A percentile compares a stretch with the other conserved stretches of the same genome.
phyloP scores from a whole-genome alignment of 2,888 invertebrate genomes.

The Camptogramma bilineatum region DNA sequence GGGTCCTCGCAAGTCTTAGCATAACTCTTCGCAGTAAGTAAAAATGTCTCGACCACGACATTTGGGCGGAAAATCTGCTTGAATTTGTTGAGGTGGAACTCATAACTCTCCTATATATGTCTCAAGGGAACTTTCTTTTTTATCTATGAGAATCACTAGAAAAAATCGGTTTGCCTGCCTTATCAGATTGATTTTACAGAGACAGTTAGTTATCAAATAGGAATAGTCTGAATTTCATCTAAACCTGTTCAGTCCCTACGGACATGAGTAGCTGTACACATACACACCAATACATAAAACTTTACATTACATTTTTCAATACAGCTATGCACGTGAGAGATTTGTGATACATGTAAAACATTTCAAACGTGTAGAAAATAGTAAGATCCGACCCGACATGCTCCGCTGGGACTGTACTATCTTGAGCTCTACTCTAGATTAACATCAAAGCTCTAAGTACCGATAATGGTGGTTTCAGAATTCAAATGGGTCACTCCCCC shows the following conservation, averaged over 20 bases:
- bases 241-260: too few species aligned
- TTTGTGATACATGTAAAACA: too few species aligned
- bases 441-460: not conserved
- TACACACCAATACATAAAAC: not conserved
- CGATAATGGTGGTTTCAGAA: slow-evolving; percentile 8
- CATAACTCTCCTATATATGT: not conserved
- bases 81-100: not conserved
- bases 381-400: not conserved
- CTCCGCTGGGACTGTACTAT: not conserved
- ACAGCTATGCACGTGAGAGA: not conserved
- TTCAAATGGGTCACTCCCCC: slow-evolving; percentile 15
- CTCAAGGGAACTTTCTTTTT: not conserved
- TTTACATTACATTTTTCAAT: not conserved
- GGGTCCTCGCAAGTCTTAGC: not conserved
- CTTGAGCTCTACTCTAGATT: not conserved
- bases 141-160: not conserved
- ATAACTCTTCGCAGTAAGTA: not conserved
- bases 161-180: not conserved
- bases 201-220: too few species aligned
- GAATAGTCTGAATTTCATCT: not conserved
- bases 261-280: not conserved
- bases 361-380: not conserved
- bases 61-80: not conserved
- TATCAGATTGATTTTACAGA: too few species aligned
- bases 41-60: not conserved